phyloP scores from a whole-genome alignment of 1,140 invertebrate genomes.

The Drosophila prosaltans region DNA sequence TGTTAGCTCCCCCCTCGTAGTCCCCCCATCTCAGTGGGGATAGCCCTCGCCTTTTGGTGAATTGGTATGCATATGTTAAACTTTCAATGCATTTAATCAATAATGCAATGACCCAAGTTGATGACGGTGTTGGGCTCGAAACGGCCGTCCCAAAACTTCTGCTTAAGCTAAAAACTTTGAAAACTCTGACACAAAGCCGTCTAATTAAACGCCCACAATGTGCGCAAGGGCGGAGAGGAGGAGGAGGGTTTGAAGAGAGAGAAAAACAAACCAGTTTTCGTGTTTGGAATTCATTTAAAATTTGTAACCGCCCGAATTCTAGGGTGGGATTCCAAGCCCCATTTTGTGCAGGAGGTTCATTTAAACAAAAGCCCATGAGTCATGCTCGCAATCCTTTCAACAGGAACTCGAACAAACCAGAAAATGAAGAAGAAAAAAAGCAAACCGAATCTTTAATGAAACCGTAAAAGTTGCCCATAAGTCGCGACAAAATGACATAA shows the following conservation, averaged over 20 bases:
- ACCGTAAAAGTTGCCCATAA: slow-evolving; percentile 71
- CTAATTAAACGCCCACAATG: slow-evolving; percentile 64
- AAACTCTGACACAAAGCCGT: slow-evolving; percentile 17
- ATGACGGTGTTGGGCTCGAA: neutral
- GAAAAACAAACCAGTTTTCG: slow-evolving; percentile 57
- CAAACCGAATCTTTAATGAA: slow-evolving; percentile 56
- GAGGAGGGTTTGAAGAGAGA: neutral
- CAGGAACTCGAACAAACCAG: slow-evolving; percentile 27
- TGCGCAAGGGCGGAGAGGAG: neutral
- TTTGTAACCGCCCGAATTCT: slow-evolving; percentile 30
- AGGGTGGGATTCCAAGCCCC: slow-evolving; percentile 9
- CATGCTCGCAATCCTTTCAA: slow-evolving; percentile 46
- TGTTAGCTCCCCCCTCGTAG: too few species aligned
- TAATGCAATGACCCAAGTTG: slow-evolving; percentile 68
- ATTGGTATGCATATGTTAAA: slow-evolving; percentile 56
- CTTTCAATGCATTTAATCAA: slow-evolving; percentile 57
- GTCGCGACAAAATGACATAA: slow-evolving; percentile 73
- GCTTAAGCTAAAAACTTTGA: slow-evolving; percentile 42
- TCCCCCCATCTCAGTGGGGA: neutral
- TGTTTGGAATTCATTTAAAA: slow-evolving; percentile 70
- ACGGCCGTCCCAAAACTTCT: slow-evolving; percentile 49
- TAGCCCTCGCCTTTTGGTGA: neutral
- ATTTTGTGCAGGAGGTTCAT: slow-evolving; percentile 31
- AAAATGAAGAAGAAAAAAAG: slow-evolving; percentile 17
- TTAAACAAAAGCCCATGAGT: slow-evolving; percentile 24